Percentiles rank a stretch among this genome's conserved stretches.
Evolutionary conservation across 2,888 invertebrate genomes (phyloP).

Genomic region (Sisyra terminalis): DNA sequence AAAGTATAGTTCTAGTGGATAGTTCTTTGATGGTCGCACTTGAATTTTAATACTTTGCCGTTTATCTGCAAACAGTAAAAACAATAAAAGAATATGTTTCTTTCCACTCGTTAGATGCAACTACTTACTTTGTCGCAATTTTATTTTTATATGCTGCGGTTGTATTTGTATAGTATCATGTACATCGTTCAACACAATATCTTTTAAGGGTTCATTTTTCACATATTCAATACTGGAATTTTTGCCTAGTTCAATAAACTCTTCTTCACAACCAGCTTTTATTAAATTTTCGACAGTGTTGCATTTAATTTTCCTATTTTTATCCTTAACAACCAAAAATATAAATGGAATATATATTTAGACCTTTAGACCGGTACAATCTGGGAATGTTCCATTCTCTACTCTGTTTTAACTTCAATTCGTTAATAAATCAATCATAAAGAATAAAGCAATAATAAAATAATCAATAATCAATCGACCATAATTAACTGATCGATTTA

Average conservation of each 20-base stretch:
- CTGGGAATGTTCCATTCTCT: too few relatives aligned
- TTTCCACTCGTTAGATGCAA: too few relatives aligned
- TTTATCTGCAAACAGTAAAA: slow-evolving; percentile 30
- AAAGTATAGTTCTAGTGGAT: slow-evolving; percentile 76
- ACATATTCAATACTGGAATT: slow-evolving; percentile 24
- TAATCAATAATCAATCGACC: too few relatives aligned
- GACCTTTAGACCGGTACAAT: neutral
- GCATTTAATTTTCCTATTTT: slow-evolving; percentile 9
- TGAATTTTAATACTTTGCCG: slow-evolving; percentile 41
- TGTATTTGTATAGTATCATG: slow-evolving; percentile 43
- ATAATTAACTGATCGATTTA: too few relatives aligned
- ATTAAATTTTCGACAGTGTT: slow-evolving; percentile 8
- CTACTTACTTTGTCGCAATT: slow-evolving; percentile 40
- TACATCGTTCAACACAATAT: slow-evolving; percentile 27
- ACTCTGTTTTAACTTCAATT: too few relatives aligned
- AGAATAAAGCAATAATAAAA: neutral
- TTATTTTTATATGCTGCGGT: slow-evolving; percentile 42
- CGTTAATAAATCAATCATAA: too few relatives aligned
- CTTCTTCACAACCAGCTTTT: slow-evolving; percentile 6
- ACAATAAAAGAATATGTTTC: too few relatives aligned
- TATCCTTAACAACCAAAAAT: slow-evolving; percentile 7
- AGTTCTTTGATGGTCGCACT: slow-evolving; percentile 68
- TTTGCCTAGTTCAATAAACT: slow-evolving; percentile 12
- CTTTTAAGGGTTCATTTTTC: slow-evolving; percentile 32
- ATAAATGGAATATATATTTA: neutral